Evolutionary conservation across 1,140 invertebrate genomes (phyloP).

Genomic region (Diprion similis): DNA sequence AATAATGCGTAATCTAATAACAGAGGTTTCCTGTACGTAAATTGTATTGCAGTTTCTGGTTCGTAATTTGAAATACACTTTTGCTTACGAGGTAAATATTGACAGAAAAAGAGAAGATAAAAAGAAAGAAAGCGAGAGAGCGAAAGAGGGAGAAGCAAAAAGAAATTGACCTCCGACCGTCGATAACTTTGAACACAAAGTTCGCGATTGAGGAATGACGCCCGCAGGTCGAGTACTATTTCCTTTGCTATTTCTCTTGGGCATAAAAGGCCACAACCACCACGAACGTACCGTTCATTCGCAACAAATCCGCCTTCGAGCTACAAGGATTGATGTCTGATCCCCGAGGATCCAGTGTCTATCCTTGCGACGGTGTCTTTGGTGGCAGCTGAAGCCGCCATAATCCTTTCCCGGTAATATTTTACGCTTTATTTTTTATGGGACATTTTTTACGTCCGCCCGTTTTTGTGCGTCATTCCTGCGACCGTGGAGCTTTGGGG

Average conservation of each 20-base stretch:
- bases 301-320: slow-evolving; percentile 6
- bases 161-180: too few species aligned
- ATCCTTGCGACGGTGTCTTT: slow-evolving; percentile 5
- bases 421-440: background rate
- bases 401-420: background rate
- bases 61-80: too few species aligned
- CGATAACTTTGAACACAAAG: too few species aligned
- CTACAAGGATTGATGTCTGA: slow-evolving; percentile 1
- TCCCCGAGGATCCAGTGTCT: background rate
- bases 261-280: background rate
- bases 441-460: too few species aligned
- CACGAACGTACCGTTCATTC: background rate
- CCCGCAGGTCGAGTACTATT: background rate
- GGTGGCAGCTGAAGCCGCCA: slow-evolving; percentile 4
- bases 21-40: background rate
- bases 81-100: too few species aligned
- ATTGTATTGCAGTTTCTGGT: background rate
- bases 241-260: background rate
- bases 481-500: too few species aligned
- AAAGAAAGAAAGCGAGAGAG: too few species aligned
- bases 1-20: background rate
- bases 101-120: too few species aligned
- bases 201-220: background rate
- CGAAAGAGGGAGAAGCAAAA: too few species aligned
- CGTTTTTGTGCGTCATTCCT: too few species aligned